Base-by-base conservation (phyloP, 2,888 invertebrate species). In the Lycia hirtaria region DNA sequence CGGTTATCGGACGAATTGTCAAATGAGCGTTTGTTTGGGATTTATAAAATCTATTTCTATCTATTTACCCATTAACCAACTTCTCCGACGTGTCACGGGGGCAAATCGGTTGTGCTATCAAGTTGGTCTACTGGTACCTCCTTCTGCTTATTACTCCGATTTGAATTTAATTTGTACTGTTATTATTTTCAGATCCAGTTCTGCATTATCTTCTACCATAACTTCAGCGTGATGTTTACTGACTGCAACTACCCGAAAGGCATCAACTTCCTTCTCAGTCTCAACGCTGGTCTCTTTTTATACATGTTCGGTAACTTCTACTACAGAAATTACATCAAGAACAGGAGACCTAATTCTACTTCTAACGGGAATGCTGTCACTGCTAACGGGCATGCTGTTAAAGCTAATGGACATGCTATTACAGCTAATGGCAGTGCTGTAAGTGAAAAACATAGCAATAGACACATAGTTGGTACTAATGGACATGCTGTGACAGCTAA, bases 261-360 rank as follows among this genome's bases (percentile, higher is more conserved):
- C 10, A 93, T 96, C 67, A 94, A 94, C 41, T 93, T 93, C 63
- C 88, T 96, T 43, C 92, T 96, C 14, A 85, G 93, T 0, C 85
- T 95, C 45, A 96, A 96, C 75, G 94, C 96, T 12, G 86, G 92
- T 0, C 88, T 96, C 4, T 97, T 96, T 83, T 90, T 96, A 2
- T 96, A 96, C 73, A 94, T 97, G 88, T 97, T 97, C 73, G 94
- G 95, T 35, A 94, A 95, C 65, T 97, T 96, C 80, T 97, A 96
- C 80, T 88, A 94, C 45, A 91, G 90, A 56, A 95, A 93, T 66
- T 96, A 96, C 77, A 79, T 92, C 7, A 93, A 92, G 53, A 71
- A 17, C 26, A 71, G 48, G 19, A 75, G 64, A 65, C 17, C 22
- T 12, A 62, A 49, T n/a, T 4, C 22, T 4, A 12, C 15, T 45